Base-by-base conservation (phyloP, 2,888 invertebrate genomes). In the Slavum lentiscoides region DNA sequence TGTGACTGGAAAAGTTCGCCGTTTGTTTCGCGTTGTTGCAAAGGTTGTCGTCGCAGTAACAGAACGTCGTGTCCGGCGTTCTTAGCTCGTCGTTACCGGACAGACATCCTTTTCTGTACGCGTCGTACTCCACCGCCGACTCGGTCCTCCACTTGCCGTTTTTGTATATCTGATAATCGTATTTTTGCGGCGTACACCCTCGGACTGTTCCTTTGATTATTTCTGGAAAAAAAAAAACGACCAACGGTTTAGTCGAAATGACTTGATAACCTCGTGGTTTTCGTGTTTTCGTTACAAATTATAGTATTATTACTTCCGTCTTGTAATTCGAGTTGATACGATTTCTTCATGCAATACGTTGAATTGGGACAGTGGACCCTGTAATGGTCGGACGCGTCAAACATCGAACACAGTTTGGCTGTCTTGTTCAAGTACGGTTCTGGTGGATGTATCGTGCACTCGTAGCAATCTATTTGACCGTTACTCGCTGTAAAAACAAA, bases 261-360 rank as follows among this genome's bases (percentile, higher is more conserved):
- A 19, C 19, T 55, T 6, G 19, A 64, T 83, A 87, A 86, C 37
- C 9, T 4, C 0, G 23, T 9, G 21, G 19, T 5, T 8, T 2
- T 17, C 19, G 17, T 49, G 49, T 55, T 19, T 19, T 19, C 55
- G 4, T 55, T 23, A 23, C 15, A 23, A 59, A 21, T 21, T 61
- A 62, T 30, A 49, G 6, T 75, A n/a, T 58, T 62, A 87, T 86
- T 86, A 92, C 92, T 89, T 88, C 92, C 92, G 85, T 90, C 90
- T 83, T 90, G 90, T 84, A 93, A 89, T 83, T 91, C 88, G 23
- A 91, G 88, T 83, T 89, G 89, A 83, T 90, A 90, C 72, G 91
- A 91, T 85, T 91, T 91, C 86, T 94, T 95, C 88, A 92, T 90
- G 85, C 95, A 95, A 89, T 94, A 91, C 1, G 94, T 94, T 0